A percentile compares a stretch with the other conserved stretches of the same genome.
Conservation (phyloP, 2,113 vertebrate species). For the Zapornia atra region DNA sequence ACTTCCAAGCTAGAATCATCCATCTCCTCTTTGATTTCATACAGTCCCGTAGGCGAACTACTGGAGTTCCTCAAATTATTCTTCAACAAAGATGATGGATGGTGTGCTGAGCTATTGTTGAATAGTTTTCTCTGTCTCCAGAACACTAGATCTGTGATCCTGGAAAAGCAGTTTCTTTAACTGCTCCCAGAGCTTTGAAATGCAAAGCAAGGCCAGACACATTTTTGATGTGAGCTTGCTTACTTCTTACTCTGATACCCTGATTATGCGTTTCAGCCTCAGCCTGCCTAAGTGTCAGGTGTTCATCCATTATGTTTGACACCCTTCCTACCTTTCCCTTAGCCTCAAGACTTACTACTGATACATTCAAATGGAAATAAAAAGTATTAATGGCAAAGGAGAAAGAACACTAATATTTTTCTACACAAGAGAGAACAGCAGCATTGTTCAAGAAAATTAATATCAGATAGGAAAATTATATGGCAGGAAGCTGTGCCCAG, state of each 20-base stretch:
- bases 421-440: background rate
- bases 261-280: background rate
- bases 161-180: background rate
- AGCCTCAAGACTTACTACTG: background rate
- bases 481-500: background rate
- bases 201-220: slow-evolving; percentile 43
- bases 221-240: slow-evolving; percentile 53
- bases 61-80: background rate
- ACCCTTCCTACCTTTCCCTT: background rate
- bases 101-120: background rate
- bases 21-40: background rate
- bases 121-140: background rate
- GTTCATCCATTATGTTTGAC: background rate
- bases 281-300: background rate
- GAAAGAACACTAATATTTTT: slow-evolving; percentile 5
- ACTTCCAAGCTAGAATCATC: background rate
- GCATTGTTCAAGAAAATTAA: background rate
- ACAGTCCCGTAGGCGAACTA: background rate
- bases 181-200: slow-evolving; percentile 47
- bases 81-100: background rate
- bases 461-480: background rate
- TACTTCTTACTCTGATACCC: slow-evolving; percentile 22
- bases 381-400: slow-evolving; percentile 14
- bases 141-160: background rate
- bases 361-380: slow-evolving; percentile 31